Evolutionary conservation across 2,113 vertebrate species (phyloP).

Genomic region (Echinops telfairi): DNA sequence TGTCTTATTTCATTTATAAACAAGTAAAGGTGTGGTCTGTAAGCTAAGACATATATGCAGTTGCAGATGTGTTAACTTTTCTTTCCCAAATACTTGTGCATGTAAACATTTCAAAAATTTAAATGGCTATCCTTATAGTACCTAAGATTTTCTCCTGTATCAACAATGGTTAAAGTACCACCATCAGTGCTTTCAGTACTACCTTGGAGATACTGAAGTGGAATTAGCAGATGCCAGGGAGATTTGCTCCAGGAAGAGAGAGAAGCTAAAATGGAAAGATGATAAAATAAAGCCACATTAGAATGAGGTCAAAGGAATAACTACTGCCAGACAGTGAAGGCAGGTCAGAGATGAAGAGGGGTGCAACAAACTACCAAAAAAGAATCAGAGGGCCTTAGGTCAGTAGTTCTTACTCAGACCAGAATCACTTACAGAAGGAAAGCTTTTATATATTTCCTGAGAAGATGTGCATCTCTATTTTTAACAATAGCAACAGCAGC

Average conservation of each 20-base stretch:
- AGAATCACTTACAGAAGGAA: background rate
- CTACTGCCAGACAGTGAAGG: background rate
- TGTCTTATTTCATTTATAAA: background rate
- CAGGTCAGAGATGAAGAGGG: background rate
- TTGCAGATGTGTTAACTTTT: background rate
- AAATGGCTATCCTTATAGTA: background rate
- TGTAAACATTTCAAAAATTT: background rate
- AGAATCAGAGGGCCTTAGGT: background rate
- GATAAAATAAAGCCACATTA: background rate
- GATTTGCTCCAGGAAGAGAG: background rate
- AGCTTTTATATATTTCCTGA: background rate
- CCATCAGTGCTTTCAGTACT: too few relatives aligned
- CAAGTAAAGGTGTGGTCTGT: background rate
- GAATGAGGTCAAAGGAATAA: background rate
- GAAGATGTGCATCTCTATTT: background rate
- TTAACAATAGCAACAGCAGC: background rate
- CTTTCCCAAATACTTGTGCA: background rate
- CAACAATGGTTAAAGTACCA: background rate
- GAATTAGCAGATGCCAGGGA: background rate
- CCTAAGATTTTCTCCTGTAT: background rate
- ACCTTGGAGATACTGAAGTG: background rate
- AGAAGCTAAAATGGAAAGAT: background rate
- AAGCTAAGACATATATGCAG: background rate
- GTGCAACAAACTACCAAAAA: background rate
- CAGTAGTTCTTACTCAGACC: background rate